A percentile compares a stretch with the other conserved stretches of the same genome.
Evolutionary conservation across 1,140 invertebrate genomes (phyloP).

Genomic region (Belonocnema kinseyi): DNA sequence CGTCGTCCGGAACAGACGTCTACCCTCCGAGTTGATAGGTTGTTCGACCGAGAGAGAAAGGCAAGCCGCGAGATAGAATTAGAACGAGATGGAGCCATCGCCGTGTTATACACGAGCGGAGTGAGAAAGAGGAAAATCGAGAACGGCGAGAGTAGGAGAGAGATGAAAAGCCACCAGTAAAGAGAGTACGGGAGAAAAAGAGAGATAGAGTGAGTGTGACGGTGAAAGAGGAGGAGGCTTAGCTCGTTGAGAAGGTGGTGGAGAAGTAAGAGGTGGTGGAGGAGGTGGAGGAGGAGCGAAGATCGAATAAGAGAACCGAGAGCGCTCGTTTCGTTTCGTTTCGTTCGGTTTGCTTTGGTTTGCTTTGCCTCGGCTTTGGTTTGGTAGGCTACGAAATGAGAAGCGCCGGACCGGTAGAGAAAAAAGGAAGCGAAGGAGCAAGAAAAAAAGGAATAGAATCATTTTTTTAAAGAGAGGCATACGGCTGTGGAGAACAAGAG

Average conservation of each 20-base stretch:
- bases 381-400: constrained; percentile 63
- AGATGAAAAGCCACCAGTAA: constrained; percentile 34
- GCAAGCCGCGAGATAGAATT: constrained; percentile 73
- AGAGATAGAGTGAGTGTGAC: constrained; percentile 27
- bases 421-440: constrained; percentile 36
- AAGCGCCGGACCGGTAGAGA: constrained; percentile 48
- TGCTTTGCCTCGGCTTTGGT: constrained; percentile 59
- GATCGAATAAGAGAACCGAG: constrained; percentile 56
- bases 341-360: constrained; percentile 66
- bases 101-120: constrained; percentile 42
- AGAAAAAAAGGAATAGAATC: constrained; percentile 27
- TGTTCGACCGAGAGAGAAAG: constrained; percentile 72
- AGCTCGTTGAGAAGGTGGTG: constrained; percentile 32
- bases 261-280: constrained; percentile 35
- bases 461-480: constrained; percentile 36
- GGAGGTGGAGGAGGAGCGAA: constrained; percentile 51
- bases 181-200: constrained; percentile 39
- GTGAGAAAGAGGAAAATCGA: constrained; percentile 50
- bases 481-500: constrained; percentile 15
- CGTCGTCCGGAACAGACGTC: constrained; percentile 71
- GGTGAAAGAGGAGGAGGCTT: constrained; percentile 36
- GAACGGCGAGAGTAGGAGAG: constrained; percentile 33
- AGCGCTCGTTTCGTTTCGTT: constrained; percentile 59
- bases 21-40: constrained; percentile 76
- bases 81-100: constrained; percentile 63